phyloP scores from a whole-genome alignment of 2,113 vertebrate genomes.

The Urocitellus parryii region DNA sequence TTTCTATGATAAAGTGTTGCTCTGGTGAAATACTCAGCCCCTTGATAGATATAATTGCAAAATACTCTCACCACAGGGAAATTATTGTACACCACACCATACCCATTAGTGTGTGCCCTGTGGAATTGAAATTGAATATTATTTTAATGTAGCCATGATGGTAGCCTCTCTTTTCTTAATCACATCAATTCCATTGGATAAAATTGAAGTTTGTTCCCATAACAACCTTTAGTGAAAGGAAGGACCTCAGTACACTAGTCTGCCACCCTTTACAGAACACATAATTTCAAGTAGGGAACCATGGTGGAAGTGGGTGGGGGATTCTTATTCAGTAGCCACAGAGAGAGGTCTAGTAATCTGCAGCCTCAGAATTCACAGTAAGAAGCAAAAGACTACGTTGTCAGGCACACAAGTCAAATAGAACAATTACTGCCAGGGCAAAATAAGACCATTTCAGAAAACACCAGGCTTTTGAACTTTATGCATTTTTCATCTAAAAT shows the following conservation, averaged over 20 bases:
- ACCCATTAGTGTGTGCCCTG: background rate
- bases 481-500: background rate
- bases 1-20: background rate
- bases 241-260: background rate
- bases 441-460: background rate
- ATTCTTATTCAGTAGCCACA: background rate
- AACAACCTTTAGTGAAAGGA: background rate
- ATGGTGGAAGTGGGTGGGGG: background rate
- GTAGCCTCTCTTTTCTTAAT: background rate
- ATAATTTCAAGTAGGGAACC: background rate
- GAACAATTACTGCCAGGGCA: background rate
- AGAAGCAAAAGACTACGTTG: background rate
- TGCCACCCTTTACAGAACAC: background rate
- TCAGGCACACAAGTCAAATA: background rate
- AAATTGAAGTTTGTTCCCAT: background rate
- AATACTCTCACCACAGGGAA: conserved; percentile 27
- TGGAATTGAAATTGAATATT: conserved; percentile 50
- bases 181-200: background rate
- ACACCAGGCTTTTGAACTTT: background rate
- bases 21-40: background rate
- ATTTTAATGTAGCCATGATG: conserved; percentile 51
- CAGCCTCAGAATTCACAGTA: background rate
- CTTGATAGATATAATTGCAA: conserved; percentile 59
- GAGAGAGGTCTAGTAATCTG: background rate
- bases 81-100: background rate